These are phyloP conservation scores for Kradibia gibbosae DNA, from an alignment of 1,140 invertebrate genomes.

Conservation along the genomic window DNA sequence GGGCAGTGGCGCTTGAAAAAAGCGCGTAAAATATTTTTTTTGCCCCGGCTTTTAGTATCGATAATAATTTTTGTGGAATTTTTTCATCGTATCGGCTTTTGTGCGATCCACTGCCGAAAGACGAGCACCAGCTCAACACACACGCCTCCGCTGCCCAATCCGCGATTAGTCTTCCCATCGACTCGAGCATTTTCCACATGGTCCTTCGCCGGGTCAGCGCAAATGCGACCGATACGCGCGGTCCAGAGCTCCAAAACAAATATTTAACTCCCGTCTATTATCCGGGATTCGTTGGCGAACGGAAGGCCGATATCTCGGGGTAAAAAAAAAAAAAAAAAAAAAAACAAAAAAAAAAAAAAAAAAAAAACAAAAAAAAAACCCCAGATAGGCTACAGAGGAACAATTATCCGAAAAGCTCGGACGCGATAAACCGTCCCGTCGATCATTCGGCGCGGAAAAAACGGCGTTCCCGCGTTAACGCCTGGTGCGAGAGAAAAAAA, in stretches of 20 bases:
- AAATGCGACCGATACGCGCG: neutral
- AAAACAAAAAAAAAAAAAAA: neutral
- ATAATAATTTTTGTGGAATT: neutral
- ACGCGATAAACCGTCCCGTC: neutral
- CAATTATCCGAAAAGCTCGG: slow-evolving; percentile 23
- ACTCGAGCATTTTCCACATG: neutral
- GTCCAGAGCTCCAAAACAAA: neutral
- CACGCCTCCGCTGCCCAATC: too few species aligned
- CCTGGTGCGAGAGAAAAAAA: neutral
- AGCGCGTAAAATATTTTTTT: neutral
- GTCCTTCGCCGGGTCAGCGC: too few species aligned
- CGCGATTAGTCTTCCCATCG: neutral
- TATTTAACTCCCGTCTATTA: neutral
- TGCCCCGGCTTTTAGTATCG: neutral
- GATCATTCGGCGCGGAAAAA: neutral
- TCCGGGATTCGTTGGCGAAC: neutral
- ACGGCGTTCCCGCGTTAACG: neutral
- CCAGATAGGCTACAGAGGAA: neutral
- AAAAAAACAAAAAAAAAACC: neutral
- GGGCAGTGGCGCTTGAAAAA: neutral
- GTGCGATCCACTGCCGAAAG: neutral
- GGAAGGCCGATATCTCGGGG: neutral
- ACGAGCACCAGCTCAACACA: neutral
- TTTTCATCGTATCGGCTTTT: neutral
- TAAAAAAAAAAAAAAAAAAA: neutral